These are phyloP conservation scores for Leucania comma DNA, from an alignment of 2,888 invertebrate genomes.

Conservation along the genomic window DNA sequence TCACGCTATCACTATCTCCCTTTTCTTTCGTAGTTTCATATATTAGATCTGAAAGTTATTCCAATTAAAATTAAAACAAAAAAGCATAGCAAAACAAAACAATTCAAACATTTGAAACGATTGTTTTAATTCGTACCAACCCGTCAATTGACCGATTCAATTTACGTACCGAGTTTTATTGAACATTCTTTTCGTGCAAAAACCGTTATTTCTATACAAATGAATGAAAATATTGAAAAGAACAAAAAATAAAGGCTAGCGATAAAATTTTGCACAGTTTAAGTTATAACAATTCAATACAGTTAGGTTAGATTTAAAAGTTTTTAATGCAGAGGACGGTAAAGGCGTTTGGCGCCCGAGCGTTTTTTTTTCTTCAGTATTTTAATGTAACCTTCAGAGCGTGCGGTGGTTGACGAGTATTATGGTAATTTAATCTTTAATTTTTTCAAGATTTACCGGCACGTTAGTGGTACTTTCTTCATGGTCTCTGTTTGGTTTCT, in stretches of 20 bases:
- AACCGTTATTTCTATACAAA: conserved; percentile 50
- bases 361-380: conserved; percentile 17
- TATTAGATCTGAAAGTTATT: not conserved
- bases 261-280: conserved; percentile 66
- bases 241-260: conserved; percentile 46
- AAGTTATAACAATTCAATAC: conserved; percentile 64
- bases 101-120: conserved; percentile 23
- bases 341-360: conserved; percentile 45
- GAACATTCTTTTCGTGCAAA: conserved; percentile 10
- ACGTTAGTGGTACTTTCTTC: conserved; percentile 8
- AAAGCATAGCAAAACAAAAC: conserved; percentile 10
- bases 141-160: conserved; percentile 37
- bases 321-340: conserved; percentile 46
- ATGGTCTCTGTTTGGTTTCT: not conserved
- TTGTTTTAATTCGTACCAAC: conserved; percentile 45
- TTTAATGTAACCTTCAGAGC: conserved; percentile 18
- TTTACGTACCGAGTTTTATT: conserved; percentile 33
- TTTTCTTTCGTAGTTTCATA: no score
- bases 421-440: conserved; percentile 30
- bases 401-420: conserved; percentile 30
- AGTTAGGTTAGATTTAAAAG: conserved; percentile 64
- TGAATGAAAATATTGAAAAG: conserved; percentile 34
- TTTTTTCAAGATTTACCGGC: conserved; percentile 21
- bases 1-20: no score
- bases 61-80: conserved; percentile 20